Conservation (phyloP, 2,797 vertebrate species). For the Mico argentatus region DNA sequence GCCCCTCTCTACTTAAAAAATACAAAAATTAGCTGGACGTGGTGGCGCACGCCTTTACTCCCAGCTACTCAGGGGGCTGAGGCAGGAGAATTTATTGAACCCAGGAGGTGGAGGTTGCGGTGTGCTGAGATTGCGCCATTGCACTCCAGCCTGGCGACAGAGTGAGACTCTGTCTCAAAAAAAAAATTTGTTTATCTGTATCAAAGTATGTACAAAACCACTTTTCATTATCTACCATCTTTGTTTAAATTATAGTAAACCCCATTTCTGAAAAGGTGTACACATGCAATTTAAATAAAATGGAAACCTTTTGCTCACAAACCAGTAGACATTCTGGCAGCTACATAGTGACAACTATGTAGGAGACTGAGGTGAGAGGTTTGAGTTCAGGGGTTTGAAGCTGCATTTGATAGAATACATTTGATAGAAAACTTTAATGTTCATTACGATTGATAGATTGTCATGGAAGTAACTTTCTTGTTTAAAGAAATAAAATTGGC, state of each 20-base stretch:
- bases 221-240: conserved; percentile 3
- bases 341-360: background rate
- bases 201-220: background rate
- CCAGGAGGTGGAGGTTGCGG: too few relatives aligned
- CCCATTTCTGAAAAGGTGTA: background rate
- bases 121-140: too few relatives aligned
- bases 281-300: background rate
- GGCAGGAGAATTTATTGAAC: too few relatives aligned
- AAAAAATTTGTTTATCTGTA: conserved; percentile 16
- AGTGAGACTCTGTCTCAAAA: too few relatives aligned
- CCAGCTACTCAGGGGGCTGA: too few relatives aligned
- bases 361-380: background rate
- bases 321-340: background rate
- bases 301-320: background rate
- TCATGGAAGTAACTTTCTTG: background rate
- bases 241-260: background rate
- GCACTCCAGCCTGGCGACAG: too few relatives aligned
- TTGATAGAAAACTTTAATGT: background rate
- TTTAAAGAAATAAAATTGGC: background rate
- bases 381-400: background rate
- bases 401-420: background rate
- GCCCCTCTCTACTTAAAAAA: too few relatives aligned
- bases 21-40: too few relatives aligned
- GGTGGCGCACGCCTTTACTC: too few relatives aligned
- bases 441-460: background rate